phyloP scores from a whole-genome alignment of 2,113 vertebrate genomes.

The Archilochus colubris region DNA sequence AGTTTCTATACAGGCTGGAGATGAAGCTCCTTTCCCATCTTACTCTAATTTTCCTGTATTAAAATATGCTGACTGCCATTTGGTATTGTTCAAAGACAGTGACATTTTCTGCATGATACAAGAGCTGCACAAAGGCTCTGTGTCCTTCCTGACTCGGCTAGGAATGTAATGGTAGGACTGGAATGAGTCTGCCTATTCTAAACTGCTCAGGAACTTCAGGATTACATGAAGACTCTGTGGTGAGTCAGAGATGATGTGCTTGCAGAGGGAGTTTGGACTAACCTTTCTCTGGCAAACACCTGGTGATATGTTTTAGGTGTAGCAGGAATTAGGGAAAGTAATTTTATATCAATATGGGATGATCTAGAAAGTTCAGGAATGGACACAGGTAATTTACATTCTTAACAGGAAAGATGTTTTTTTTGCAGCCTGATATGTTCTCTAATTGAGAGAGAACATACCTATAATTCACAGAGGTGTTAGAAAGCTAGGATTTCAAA shows the following conservation, averaged over 20 bases:
- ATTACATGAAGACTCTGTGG: not conserved
- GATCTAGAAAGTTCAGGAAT: not conserved
- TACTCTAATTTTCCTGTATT: not conserved
- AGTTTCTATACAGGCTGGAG: not conserved
- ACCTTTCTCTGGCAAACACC: not conserved
- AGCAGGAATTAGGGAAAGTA: not conserved
- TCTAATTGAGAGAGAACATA: not conserved
- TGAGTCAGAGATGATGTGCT: not conserved
- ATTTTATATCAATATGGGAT: not conserved
- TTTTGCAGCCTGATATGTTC: not conserved
- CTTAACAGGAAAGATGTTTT: not conserved
- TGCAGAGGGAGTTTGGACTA: not conserved
- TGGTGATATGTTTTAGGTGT: not conserved
- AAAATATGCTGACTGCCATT: not conserved
- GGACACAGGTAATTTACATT: not conserved
- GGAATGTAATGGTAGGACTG: not conserved
- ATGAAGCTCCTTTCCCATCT: not conserved
- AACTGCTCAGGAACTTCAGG: not conserved
- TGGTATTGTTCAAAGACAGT: not conserved
- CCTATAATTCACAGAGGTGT: not conserved
- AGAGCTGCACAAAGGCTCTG: not conserved
- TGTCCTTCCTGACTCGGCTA: not conserved
- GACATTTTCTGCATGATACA: not conserved
- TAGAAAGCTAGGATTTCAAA: constrained; percentile 16
- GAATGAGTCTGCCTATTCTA: not conserved